Evolutionary conservation across 2,888 invertebrate species (phyloP).

Genomic region (Itoplectis maculator): DNA sequence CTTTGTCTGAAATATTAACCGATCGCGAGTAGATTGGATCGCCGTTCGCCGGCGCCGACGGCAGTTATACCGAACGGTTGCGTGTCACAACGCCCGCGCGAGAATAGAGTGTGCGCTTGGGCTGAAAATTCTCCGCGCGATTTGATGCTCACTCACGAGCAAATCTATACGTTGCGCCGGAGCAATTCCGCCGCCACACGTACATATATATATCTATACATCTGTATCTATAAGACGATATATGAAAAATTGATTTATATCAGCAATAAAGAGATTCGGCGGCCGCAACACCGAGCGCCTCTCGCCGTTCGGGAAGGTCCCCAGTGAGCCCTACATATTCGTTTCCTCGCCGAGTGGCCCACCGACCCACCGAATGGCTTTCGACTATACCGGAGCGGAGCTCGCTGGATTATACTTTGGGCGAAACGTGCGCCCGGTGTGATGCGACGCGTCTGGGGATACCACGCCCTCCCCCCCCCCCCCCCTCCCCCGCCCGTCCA

Average conservation of each 20-base stretch:
- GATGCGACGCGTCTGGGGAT: constrained; percentile 19
- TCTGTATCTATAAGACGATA: constrained; percentile 25
- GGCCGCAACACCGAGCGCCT: constrained; percentile 29
- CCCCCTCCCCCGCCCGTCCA: too few relatives aligned
- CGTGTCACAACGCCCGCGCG: too few relatives aligned
- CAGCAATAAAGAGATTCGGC: constrained; percentile 61
- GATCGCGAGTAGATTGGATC: too few relatives aligned
- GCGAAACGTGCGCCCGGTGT: constrained; percentile 12
- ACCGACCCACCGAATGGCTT: constrained; percentile 14
- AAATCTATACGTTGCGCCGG: background rate
- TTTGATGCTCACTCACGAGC: too few relatives aligned
- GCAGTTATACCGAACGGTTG: too few relatives aligned
- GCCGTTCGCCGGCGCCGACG: too few relatives aligned
- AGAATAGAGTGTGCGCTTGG: too few relatives aligned
- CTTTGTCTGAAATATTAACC: too few relatives aligned
- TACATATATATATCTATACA: background rate
- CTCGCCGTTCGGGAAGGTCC: constrained; percentile 44
- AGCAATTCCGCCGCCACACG: background rate
- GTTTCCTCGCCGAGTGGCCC: constrained; percentile 25
- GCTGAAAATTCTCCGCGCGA: too few relatives aligned
- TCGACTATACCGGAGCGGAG: background rate
- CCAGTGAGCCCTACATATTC: constrained; percentile 61
- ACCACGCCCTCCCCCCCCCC: constrained; percentile 8
- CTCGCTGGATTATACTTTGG: constrained; percentile 20
- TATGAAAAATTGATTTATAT: constrained; percentile 57